These are phyloP conservation scores for Drosophila leontia DNA, from an alignment of 1,140 invertebrate genomes.

Conservation along the genomic window DNA sequence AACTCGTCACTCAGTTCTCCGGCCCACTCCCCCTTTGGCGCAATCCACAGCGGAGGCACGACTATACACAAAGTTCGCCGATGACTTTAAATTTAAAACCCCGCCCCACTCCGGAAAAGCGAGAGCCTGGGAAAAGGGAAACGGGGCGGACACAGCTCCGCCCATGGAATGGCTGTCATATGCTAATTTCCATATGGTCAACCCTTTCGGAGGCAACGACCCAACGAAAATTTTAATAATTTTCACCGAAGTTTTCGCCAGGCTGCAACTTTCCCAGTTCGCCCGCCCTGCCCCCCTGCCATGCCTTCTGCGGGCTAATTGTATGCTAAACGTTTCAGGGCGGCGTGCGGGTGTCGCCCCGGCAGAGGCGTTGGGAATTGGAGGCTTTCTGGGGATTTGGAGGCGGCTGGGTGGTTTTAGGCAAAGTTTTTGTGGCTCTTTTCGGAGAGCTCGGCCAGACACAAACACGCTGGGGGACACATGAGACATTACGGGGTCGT, in stretches of 20 bases:
- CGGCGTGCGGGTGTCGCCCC: slow-evolving; percentile 11
- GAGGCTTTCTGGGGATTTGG: slow-evolving; percentile 44
- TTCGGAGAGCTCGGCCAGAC: slow-evolving; percentile 50
- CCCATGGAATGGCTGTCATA: slow-evolving; percentile 67
- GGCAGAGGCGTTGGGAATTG: slow-evolving; percentile 28
- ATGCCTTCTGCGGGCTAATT: slow-evolving; percentile 73
- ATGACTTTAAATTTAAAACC: slow-evolving; percentile 67
- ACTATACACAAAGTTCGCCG: slow-evolving; percentile 58
- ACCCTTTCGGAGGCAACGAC: slow-evolving; percentile 68
- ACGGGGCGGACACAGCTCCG: slow-evolving; percentile 3
- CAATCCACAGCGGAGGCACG: slow-evolving; percentile 41
- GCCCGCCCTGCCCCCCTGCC: background rate
- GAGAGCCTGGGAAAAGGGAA: background rate
- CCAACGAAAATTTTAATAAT: slow-evolving; percentile 81
- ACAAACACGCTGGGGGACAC: slow-evolving; percentile 34
- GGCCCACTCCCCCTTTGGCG: slow-evolving; percentile 1
- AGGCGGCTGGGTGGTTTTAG: slow-evolving; percentile 37
- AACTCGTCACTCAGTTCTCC: slow-evolving; percentile 57
- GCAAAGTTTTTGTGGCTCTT: slow-evolving; percentile 72
- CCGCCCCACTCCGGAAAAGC: slow-evolving; percentile 10
- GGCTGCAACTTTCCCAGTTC: slow-evolving; percentile 51
- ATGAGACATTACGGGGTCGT: slow-evolving; percentile 46
- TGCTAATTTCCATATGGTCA: slow-evolving; percentile 84
- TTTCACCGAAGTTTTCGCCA: slow-evolving; percentile 75
- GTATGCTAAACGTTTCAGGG: slow-evolving; percentile 77